phyloP scores from a whole-genome alignment of 2,797 vertebrate species.

The Danio choprae region DNA sequence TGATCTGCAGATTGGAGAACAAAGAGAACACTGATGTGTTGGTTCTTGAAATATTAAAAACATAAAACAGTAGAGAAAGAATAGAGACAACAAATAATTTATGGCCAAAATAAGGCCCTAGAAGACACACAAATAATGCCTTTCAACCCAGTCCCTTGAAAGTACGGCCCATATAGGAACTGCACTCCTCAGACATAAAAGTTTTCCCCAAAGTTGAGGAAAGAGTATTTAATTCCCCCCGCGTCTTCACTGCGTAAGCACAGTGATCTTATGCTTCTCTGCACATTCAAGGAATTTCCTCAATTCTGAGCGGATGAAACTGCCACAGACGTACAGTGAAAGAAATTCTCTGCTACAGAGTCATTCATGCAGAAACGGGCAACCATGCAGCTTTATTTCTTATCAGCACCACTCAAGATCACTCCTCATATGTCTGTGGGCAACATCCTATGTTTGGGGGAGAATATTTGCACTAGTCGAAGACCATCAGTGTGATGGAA shows the following conservation, averaged over 20 bases:
- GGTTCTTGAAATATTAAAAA: constrained; percentile 79
- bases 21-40: constrained; percentile 69
- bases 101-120: constrained; percentile 74
- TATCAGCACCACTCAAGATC: constrained; percentile 72
- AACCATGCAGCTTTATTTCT: constrained; percentile 69
- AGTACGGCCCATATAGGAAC: constrained; percentile 40
- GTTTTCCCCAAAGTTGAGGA: constrained; percentile 7
- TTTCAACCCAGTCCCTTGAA: constrained; percentile 62
- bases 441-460: constrained; percentile 62
- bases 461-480: constrained; percentile 56
- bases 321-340: constrained; percentile 45
- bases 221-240: neutral
- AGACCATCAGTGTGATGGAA: constrained; percentile 44
- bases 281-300: constrained; percentile 58
- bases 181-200: constrained; percentile 10
- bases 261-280: constrained; percentile 64
- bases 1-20: constrained; percentile 61
- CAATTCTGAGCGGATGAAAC: constrained; percentile 53
- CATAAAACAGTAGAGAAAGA: constrained; percentile 69
- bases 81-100: constrained; percentile 77
- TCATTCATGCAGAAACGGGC: constrained; percentile 69
- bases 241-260: constrained; percentile 37
- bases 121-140: constrained; percentile 71
- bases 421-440: constrained; percentile 70
- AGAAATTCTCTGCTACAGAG: constrained; percentile 55